Evolutionary conservation across 2,888 invertebrate genomes (phyloP).

Genomic region (Thysanoteuthis rhombus): DNA sequence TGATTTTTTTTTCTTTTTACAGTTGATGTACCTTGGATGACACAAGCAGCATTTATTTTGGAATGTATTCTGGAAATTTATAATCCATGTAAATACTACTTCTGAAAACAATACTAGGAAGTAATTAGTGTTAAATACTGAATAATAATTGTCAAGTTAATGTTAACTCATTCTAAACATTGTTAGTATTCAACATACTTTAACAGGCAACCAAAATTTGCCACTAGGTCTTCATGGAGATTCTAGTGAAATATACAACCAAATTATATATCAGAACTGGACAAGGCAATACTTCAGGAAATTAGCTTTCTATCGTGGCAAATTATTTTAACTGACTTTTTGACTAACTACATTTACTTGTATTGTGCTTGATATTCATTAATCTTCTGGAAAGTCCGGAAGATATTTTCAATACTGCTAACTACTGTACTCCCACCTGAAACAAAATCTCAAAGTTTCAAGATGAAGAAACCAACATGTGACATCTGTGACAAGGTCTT

Average conservation of each 20-base stretch:
- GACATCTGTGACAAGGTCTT: constrained; percentile 21
- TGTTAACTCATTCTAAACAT: neutral
- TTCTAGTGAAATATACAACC: neutral
- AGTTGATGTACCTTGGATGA: neutral
- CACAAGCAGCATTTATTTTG: neutral
- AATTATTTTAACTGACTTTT: neutral
- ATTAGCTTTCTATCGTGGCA: too few relatives aligned
- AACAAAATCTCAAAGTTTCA: neutral
- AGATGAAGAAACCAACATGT: constrained; percentile 30
- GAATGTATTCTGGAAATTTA: neutral
- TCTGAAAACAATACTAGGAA: neutral
- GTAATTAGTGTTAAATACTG: neutral
- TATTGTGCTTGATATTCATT: neutral
- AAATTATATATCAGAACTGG: neutral
- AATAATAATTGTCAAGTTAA: neutral
- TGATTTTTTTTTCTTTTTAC: neutral
- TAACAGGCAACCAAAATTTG: neutral
- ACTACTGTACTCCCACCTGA: neutral
- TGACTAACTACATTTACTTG: neutral
- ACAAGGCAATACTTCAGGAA: neutral
- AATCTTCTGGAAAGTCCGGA: neutral
- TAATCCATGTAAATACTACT: neutral
- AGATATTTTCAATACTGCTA: neutral
- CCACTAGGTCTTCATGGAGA: neutral
- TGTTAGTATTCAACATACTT: neutral